Conservation (phyloP, 2,797 vertebrate genomes). For the Chloroceryle inda region DNA sequence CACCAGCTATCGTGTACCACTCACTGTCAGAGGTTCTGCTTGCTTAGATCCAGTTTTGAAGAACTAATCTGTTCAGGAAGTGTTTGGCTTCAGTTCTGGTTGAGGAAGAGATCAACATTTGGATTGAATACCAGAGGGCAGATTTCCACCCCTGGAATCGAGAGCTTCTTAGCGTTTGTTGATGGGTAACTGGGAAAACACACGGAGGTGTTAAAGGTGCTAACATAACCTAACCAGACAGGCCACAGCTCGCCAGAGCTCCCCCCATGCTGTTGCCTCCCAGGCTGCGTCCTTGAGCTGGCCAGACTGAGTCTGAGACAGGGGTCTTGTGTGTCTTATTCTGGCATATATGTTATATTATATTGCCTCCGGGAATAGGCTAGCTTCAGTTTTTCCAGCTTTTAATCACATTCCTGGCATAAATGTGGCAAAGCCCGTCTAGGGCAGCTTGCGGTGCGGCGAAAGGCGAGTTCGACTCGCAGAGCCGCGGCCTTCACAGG, state of each 20-base stretch:
- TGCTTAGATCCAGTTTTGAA: not conserved
- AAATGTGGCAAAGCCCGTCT: conserved; percentile 47
- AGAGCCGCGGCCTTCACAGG: not conserved
- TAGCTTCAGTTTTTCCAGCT: conserved; percentile 67
- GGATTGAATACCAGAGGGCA: not conserved
- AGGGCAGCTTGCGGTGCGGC: not conserved
- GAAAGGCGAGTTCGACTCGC: not conserved
- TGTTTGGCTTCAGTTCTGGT: not conserved
- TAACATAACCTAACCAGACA: not conserved
- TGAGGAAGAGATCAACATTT: not conserved
- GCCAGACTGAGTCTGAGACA: conserved; percentile 17
- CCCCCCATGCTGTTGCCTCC: not conserved
- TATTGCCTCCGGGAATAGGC: conserved; percentile 48
- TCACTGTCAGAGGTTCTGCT: not conserved
- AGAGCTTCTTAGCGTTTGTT: not conserved
- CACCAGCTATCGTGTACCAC: too few species aligned
- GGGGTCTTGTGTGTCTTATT: conserved; percentile 64
- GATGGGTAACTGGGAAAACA: not conserved
- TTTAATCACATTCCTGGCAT: conserved; percentile 77
- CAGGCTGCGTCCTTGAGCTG: not conserved
- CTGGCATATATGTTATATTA: conserved; percentile 23
- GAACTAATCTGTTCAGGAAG: not conserved
- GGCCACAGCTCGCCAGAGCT: not conserved
- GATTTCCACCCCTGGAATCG: not conserved
- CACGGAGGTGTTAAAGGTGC: not conserved